These are phyloP conservation scores for Stictocephala bisonia DNA, from an alignment of 2,888 invertebrate species.

Conservation along the genomic window DNA sequence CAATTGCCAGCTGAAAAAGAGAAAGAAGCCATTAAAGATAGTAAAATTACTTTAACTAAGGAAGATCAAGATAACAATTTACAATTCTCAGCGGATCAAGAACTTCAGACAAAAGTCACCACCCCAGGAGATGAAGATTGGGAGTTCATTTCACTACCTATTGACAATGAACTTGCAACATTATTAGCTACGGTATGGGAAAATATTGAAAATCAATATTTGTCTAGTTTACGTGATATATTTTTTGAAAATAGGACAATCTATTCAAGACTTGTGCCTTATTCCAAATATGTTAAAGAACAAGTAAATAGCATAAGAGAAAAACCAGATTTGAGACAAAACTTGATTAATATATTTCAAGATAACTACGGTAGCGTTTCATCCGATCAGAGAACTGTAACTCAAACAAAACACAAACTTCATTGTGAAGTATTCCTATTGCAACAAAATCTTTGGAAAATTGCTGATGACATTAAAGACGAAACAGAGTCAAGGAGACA, in stretches of 20 bases:
- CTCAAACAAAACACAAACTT: constrained; percentile 72
- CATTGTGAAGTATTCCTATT: constrained; percentile 70
- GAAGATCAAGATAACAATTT: not conserved
- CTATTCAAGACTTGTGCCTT: constrained; percentile 70
- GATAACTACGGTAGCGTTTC: constrained; percentile 67
- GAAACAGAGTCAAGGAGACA: constrained; percentile 68
- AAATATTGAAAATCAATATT: constrained; percentile 67
- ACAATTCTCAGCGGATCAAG: too few species aligned
- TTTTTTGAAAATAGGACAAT: constrained; percentile 71
- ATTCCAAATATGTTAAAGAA: constrained; percentile 68
- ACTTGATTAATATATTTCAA: constrained; percentile 70
- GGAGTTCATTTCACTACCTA: constrained; percentile 66
- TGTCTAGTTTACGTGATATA: constrained; percentile 69
- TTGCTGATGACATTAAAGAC: constrained; percentile 70
- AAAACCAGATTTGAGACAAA: constrained; percentile 71
- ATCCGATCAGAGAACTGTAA: constrained; percentile 69
- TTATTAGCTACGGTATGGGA: constrained; percentile 69
- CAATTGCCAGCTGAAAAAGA: not conserved
- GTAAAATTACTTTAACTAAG: not conserved
- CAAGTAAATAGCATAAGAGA: constrained; percentile 69
- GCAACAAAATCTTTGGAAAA: constrained; percentile 67
- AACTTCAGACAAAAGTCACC: too few species aligned
- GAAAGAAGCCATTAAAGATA: not conserved
- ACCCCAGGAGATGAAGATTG: constrained; percentile 57
- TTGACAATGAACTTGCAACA: constrained; percentile 64